These are phyloP conservation scores for Vanacampus margaritifer DNA, from an alignment of 2,113 vertebrate genomes.

Conservation along the genomic window DNA sequence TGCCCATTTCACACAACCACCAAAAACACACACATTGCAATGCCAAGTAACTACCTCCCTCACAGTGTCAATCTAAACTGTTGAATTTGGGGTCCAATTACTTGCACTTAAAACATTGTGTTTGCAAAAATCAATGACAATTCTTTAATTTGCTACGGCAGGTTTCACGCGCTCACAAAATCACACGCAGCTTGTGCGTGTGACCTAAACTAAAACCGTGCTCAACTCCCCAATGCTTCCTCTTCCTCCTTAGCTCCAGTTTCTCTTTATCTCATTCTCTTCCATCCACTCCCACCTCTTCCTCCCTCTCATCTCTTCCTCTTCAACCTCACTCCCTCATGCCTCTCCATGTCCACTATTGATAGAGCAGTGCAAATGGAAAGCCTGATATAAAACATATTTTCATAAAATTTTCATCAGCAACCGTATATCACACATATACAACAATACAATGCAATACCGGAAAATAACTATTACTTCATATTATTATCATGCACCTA, in stretches of 20 bases:
- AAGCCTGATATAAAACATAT: neutral
- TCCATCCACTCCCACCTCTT: conserved; percentile 18
- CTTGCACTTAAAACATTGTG: no score
- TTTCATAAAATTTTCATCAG: neutral
- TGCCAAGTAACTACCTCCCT: no score
- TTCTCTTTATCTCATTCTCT: conserved; percentile 31
- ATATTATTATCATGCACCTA: neutral
- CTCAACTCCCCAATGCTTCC: conserved; percentile 44
- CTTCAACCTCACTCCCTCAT: conserved; percentile 34
- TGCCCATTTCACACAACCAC: no score
- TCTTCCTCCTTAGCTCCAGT: conserved; percentile 28
- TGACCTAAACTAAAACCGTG: conserved; percentile 2
- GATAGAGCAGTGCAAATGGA: neutral
- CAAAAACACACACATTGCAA: no score
- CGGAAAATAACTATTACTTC: neutral
- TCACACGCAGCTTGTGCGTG: neutral
- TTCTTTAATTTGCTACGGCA: neutral
- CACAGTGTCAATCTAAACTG: no score
- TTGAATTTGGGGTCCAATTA: no score
- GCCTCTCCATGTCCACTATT: conserved; percentile 10
- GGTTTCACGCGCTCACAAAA: neutral
- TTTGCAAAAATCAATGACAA: no score
- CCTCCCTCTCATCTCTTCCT: conserved; percentile 32
- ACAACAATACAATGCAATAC: neutral
- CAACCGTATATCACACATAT: neutral